These are phyloP conservation scores for Eospalax fontanierii DNA, from an alignment of 2,797 vertebrate species.

Conservation along the genomic window DNA sequence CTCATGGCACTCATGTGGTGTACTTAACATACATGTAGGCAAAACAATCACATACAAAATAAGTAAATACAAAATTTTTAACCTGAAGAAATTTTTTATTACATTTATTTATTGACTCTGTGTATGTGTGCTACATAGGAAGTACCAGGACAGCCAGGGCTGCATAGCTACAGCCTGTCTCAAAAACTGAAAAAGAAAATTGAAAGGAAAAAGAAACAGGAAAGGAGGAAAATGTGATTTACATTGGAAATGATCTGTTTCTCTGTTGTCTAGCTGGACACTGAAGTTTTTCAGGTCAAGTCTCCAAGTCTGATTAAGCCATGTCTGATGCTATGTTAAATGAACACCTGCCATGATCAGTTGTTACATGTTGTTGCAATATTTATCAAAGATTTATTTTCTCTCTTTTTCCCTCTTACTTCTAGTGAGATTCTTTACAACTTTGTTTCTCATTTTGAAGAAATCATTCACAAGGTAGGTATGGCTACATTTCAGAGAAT, in stretches of 20 bases:
- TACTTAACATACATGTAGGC: too few relatives aligned
- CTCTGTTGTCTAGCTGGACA: neutral
- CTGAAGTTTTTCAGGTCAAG: neutral
- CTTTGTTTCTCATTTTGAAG: conserved; percentile 91
- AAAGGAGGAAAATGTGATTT: conserved; percentile 1
- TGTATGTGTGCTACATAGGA: neutral
- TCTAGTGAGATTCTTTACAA: conserved; percentile 92
- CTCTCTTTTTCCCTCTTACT: conserved; percentile 74
- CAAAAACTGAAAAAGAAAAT: neutral
- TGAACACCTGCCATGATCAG: conserved; percentile 34
- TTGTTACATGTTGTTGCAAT: conserved; percentile 20
- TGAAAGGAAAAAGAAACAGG: neutral
- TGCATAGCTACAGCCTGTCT: neutral
- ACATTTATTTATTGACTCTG: neutral
- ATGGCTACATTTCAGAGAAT: conserved; percentile 63
- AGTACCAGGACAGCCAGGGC: neutral
- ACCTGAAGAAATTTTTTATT: too few relatives aligned
- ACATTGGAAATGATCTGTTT: neutral
- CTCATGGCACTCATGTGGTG: too few relatives aligned
- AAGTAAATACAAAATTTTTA: too few relatives aligned
- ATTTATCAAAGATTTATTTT: conserved; percentile 70
- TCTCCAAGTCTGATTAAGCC: neutral
- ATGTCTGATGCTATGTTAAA: neutral
- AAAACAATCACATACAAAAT: too few relatives aligned
- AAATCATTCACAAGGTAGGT: conserved; percentile 94